Conservation (phyloP, 2,888 invertebrate species). For the Carcina quercana region DNA sequence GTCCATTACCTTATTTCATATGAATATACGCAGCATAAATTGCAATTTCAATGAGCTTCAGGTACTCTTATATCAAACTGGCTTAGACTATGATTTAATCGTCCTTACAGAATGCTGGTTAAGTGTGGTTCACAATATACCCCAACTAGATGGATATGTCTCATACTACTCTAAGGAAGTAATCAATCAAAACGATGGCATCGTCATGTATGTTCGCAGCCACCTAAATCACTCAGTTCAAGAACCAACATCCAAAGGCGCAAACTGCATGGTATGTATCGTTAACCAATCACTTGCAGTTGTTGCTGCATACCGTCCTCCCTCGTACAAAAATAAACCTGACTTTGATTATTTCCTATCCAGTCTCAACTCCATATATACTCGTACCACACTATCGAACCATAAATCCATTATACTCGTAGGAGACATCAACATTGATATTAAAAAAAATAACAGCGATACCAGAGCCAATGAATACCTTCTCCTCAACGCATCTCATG, state of each 20-base stretch:
- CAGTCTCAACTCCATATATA: background rate
- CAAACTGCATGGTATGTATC: background rate
- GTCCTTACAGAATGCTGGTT: background rate
- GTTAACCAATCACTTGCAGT: background rate
- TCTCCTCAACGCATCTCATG: background rate
- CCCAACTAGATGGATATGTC: background rate
- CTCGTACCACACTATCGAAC: background rate
- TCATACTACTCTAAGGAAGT: background rate
- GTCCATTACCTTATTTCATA: background rate
- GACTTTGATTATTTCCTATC: background rate
- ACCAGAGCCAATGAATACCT: background rate
- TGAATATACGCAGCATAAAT: background rate
- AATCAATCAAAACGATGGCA: conserved; percentile 2
- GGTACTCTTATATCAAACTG: background rate
- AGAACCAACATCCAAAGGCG: background rate
- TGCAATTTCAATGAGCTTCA: background rate
- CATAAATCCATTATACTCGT: background rate
- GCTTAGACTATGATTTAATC: background rate
- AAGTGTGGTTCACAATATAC: too few species aligned
- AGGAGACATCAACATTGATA: conserved; percentile 1
- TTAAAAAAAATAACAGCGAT: background rate
- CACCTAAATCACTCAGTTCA: background rate
- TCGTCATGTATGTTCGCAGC: background rate
- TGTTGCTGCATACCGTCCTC: background rate
- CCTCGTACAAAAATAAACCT: background rate